Conservation (phyloP, 2,797 vertebrate genomes). For the Lemur catta region DNA sequence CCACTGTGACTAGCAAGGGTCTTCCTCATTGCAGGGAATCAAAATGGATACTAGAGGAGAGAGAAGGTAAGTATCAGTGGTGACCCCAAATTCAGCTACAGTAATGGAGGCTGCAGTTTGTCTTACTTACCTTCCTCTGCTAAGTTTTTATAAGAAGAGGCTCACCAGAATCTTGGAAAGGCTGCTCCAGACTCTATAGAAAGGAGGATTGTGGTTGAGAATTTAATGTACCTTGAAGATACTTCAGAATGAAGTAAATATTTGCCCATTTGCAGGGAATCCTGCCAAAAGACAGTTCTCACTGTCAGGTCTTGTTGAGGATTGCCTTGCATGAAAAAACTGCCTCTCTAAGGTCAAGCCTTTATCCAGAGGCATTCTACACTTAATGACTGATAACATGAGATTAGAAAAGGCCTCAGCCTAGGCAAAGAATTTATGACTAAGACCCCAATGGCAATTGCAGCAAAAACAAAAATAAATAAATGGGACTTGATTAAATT, state of each 20-base stretch:
- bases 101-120: fast-evolving
- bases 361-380: background rate
- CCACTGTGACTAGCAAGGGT: background rate
- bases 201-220: background rate
- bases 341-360: fast-evolving
- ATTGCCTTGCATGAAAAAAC: background rate
- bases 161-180: background rate
- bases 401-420: background rate
- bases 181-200: background rate
- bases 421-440: too few relatives aligned
- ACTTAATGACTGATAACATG: background rate
- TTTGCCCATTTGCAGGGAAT: background rate
- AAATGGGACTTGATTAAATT: too few relatives aligned
- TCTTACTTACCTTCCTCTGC: background rate
- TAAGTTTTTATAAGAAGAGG: background rate
- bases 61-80: too few relatives aligned
- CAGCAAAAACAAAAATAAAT: too few relatives aligned
- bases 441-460: too few relatives aligned
- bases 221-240: background rate
- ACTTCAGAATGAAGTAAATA: background rate
- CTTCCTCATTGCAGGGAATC: background rate
- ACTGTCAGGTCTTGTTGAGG: too few relatives aligned
- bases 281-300: background rate
- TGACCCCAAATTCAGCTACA: background rate
- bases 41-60: background rate